Percentiles rank a stretch among this genome's conserved stretches.
Conservation (phyloP, 2,888 invertebrate species). For the Macroteleia sp. region DNA sequence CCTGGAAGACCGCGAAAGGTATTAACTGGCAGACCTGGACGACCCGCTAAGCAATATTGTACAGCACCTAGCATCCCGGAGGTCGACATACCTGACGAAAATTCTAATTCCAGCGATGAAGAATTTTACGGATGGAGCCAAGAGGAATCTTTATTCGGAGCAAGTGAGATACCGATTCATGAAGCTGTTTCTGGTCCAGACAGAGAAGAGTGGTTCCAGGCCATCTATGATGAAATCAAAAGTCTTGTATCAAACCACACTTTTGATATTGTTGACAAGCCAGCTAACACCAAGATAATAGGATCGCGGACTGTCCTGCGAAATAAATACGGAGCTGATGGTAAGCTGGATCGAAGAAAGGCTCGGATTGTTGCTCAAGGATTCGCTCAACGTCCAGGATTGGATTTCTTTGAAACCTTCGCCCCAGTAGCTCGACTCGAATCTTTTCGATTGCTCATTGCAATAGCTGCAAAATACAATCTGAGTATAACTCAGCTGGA, state of each 20-base stretch:
- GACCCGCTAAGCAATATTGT: too few relatives aligned
- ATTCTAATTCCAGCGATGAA: background rate
- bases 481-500: background rate
- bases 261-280: constrained; percentile 38
- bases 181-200: constrained; percentile 6
- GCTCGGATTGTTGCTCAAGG: constrained; percentile 63
- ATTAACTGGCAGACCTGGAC: background rate
- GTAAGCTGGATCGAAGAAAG: constrained; percentile 52
- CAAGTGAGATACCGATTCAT: background rate
- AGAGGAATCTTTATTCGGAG: background rate
- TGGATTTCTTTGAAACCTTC: background rate
- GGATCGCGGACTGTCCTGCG: constrained; percentile 28
- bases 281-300: constrained; percentile 23
- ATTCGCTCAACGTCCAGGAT: constrained; percentile 54
- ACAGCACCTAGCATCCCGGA: too few relatives aligned
- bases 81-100: too few relatives aligned
- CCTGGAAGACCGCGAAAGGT: background rate
- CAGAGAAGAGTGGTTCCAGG: constrained; percentile 38
- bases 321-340: constrained; percentile 54
- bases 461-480: background rate
- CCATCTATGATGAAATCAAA: constrained; percentile 33
- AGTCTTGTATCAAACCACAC: constrained; percentile 56
- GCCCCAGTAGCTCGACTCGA: background rate
- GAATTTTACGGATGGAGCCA: background rate
- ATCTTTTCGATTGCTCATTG: background rate